phyloP scores from a whole-genome alignment of 2,888 invertebrate genomes.

The Brachylomia viminalis region DNA sequence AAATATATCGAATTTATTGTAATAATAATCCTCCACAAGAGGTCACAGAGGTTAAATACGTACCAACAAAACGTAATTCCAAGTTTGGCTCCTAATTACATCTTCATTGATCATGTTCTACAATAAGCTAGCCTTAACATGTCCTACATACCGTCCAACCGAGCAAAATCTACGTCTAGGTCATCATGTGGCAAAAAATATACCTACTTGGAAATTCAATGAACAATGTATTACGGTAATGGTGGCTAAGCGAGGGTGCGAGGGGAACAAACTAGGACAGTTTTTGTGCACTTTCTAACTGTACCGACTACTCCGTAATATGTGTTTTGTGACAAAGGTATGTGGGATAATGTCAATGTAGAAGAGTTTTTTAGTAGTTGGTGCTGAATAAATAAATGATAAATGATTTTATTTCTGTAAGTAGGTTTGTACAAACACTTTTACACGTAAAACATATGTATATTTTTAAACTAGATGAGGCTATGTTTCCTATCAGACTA shows the following conservation, averaged over 20 bases:
- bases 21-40: neutral
- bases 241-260: constrained; percentile 57
- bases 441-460: too few relatives aligned
- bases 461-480: too few relatives aligned
- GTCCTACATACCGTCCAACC: constrained; percentile 10
- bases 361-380: constrained; percentile 7
- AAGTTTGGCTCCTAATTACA: constrained; percentile 2
- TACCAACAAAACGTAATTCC: neutral
- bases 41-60: neutral
- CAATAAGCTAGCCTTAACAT: neutral
- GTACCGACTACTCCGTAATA: constrained; percentile 62
- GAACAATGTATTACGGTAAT: constrained; percentile 76
- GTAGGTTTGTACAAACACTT: too few relatives aligned
- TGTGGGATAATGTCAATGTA: constrained; percentile 44
- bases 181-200: constrained; percentile 69
- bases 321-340: constrained; percentile 65
- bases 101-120: constrained; percentile 18
- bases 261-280: constrained; percentile 54
- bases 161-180: constrained; percentile 57
- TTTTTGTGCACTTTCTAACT: constrained; percentile 73
- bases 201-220: constrained; percentile 74
- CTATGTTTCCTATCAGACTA: too few relatives aligned
- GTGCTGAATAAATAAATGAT: too few relatives aligned
- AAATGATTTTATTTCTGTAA: too few relatives aligned
- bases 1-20: neutral